These are phyloP conservation scores for Eleginops maclovinus DNA, from an alignment of 2,113 vertebrate genomes.

Conservation along the genomic window DNA sequence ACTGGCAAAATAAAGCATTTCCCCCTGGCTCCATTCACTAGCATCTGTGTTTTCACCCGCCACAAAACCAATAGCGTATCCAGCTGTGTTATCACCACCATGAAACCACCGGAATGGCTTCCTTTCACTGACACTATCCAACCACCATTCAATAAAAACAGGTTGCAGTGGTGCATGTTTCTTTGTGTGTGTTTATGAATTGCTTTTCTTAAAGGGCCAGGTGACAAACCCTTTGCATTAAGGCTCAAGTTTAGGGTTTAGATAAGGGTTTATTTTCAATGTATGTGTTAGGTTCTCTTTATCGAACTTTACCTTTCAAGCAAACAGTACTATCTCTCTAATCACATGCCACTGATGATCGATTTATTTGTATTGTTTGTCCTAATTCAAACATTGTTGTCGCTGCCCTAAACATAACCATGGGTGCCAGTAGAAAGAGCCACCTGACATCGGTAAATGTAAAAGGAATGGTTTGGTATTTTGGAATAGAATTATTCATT, in stretches of 20 bases:
- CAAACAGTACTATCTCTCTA: background rate
- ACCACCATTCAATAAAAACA: slow-evolving; percentile 36
- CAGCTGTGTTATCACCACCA: slow-evolving; percentile 66
- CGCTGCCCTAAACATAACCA: background rate
- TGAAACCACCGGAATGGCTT: slow-evolving; percentile 60
- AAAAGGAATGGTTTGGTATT: background rate
- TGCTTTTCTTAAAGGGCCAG: slow-evolving; percentile 15
- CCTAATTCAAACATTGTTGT: background rate
- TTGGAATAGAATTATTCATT: background rate
- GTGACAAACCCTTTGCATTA: background rate
- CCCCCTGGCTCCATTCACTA: slow-evolving; percentile 23
- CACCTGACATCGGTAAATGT: background rate
- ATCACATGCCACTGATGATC: background rate
- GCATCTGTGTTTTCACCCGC: slow-evolving; percentile 67
- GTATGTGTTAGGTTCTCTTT: background rate
- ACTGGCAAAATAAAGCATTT: slow-evolving; percentile 58
- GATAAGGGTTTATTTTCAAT: background rate
- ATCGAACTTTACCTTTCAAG: background rate
- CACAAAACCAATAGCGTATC: slow-evolving; percentile 64
- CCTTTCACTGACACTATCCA: slow-evolving; percentile 55
- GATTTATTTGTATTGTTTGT: background rate
- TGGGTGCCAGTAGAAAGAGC: too few relatives aligned
- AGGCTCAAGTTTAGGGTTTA: background rate
- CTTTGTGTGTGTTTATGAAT: background rate
- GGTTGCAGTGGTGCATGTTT: slow-evolving; percentile 21